phyloP scores from a whole-genome alignment of 2,888 invertebrate species.

The Strigamia maritima region DNA sequence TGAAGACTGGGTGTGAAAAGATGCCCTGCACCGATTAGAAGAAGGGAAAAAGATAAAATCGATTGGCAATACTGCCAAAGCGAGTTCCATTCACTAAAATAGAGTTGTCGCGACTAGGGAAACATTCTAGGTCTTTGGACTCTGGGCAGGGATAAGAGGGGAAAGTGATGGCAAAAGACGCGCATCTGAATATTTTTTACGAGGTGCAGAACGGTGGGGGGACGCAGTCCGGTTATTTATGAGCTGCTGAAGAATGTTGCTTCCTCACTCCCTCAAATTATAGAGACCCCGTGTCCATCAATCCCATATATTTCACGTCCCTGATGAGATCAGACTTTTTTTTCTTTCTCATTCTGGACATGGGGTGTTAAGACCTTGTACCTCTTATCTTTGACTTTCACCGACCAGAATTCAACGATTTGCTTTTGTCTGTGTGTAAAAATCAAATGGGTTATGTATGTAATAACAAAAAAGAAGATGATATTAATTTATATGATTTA shows the following conservation, averaged over 20 bases:
- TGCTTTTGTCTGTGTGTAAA: background rate
- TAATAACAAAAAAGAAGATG: background rate
- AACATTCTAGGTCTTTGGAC: background rate
- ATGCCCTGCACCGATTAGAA: background rate
- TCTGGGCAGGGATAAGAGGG: background rate
- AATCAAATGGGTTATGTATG: background rate
- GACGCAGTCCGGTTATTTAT: slow-evolving; percentile 36
- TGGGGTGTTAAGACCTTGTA: slow-evolving; percentile 26
- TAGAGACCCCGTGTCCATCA: slow-evolving; percentile 38
- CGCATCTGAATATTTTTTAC: slow-evolving; percentile 27
- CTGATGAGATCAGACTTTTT: slow-evolving; percentile 38
- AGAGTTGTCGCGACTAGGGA: slow-evolving; percentile 27
- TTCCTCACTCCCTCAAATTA: slow-evolving; percentile 40
- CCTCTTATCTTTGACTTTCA: slow-evolving; percentile 14
- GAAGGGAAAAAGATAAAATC: slow-evolving; percentile 13
- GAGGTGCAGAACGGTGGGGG: slow-evolving; percentile 31
- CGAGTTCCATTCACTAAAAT: slow-evolving; percentile 18
- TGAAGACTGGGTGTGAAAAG: slow-evolving; percentile 10
- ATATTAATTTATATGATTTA: background rate
- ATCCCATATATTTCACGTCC: slow-evolving; percentile 35
- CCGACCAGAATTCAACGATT: background rate
- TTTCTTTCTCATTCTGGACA: background rate
- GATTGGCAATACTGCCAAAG: slow-evolving; percentile 2
- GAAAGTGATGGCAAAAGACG: slow-evolving; percentile 17
- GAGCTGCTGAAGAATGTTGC: slow-evolving; percentile 39